Base-by-base conservation (phyloP, 2,113 vertebrate species). In the Cyanoramphus novaezelandiae region DNA sequence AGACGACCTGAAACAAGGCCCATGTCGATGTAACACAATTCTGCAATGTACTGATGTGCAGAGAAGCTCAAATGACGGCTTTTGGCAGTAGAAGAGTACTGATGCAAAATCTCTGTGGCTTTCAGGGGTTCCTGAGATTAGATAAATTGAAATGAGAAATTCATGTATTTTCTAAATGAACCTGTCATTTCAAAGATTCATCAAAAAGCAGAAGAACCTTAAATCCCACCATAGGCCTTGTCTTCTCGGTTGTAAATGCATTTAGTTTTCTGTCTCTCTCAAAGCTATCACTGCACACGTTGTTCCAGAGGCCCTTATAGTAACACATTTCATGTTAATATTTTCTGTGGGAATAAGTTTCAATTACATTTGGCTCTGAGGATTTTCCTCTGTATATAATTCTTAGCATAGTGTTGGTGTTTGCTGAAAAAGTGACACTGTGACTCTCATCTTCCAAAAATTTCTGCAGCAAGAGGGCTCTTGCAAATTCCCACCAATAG, bases 71-170 rank as follows among this genome's bases (percentile, higher is more conserved):
- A 46, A 76, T 67, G 46, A 47, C 41, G 35, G 19, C 35, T 91
- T 62, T 27, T 78, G 39, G 10, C 21, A 71, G 10, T 25, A 29
- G 31, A 80, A 89, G 5, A 2, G 2, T 47, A 52, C 71, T 46
- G 37, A 70, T 25, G 52, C 0, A 4, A 94, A 76, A 55, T 63
- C 39, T 70, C 28, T 10, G 16, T 39, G 29, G 33, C 10, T 89
- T 77, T 86, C 60, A 85, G 31, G 77, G 9, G 44, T 88, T 94
- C 21, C 25, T 83, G 52, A 91, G 44, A 69, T 65, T 68, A 65
- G 21, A 28, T 69, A 90, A 94, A 87, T 41, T 91, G 43, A 92
- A 95, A 84, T 83, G 74, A 88, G 33, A 64, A 69, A 69, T 72
- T 70, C 81, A 62, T 72, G 4, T 81, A 43, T 95, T 95, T 86